Percentiles rank a stretch among this genome's conserved stretches.
These are phyloP conservation scores for Cirrhinus mrigala DNA, from an alignment of 2,797 vertebrate genomes.

Conservation along the genomic window DNA sequence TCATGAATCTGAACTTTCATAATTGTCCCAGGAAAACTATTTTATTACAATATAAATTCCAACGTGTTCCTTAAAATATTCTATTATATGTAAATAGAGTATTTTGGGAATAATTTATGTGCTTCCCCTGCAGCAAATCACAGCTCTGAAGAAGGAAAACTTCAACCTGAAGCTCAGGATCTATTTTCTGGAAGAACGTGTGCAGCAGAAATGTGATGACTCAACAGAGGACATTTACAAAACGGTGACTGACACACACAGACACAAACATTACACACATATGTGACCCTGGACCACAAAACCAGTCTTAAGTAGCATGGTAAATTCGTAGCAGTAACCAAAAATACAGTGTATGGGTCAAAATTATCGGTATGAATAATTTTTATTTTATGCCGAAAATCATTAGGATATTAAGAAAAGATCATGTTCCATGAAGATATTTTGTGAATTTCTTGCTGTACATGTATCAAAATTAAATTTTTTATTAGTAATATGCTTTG, in stretches of 20 bases:
- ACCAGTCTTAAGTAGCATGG: too few species aligned
- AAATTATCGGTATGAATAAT: too few species aligned
- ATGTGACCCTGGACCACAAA: too few species aligned
- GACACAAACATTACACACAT: not conserved
- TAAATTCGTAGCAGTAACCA: too few species aligned
- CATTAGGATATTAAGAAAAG: too few species aligned
- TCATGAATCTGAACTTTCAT: not conserved
- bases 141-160: conserved; percentile 96
- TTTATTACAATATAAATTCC: not conserved
- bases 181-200: conserved; percentile 95
- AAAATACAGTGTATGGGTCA: too few species aligned
- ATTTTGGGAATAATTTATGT: not conserved
- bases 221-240: conserved; percentile 92
- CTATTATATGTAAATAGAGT: not conserved
- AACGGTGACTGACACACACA: conserved; percentile 76
- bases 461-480: too few species aligned
- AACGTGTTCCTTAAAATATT: not conserved
- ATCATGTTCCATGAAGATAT: too few species aligned
- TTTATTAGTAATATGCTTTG: too few species aligned
- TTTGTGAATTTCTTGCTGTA: too few species aligned
- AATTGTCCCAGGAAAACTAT: not conserved
- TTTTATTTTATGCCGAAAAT: too few species aligned
- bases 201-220: conserved; percentile 93
- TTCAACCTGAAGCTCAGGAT: conserved; percentile 98
- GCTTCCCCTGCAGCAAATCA: conserved; percentile 86